Evolutionary conservation across 2,113 vertebrate genomes (phyloP).

Genomic region (Perca fluviatilis): DNA sequence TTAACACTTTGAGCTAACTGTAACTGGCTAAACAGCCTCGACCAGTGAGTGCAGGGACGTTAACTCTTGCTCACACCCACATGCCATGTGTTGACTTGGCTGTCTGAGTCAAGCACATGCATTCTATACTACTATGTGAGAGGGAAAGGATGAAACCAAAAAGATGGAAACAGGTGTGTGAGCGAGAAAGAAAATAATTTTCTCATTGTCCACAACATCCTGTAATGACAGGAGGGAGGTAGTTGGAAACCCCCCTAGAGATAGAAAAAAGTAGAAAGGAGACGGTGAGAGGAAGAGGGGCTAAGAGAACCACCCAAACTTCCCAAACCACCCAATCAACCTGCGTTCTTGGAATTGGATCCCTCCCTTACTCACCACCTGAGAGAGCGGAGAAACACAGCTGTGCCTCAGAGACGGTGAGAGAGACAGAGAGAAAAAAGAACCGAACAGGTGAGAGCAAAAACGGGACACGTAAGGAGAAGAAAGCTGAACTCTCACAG

Average conservation of each 20-base stretch:
- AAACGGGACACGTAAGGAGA: conserved; percentile 12
- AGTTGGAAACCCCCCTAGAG: conserved; percentile 19
- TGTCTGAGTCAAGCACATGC: conserved; percentile 53
- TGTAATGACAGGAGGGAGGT: conserved; percentile 11
- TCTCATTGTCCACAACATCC: conserved; percentile 11
- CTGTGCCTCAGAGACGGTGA: conserved; percentile 64
- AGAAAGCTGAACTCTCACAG: conserved; percentile 27
- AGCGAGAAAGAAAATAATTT: conserved; percentile 29
- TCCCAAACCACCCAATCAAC: conserved; percentile 80
- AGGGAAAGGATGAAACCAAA: not conserved
- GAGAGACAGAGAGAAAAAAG: conserved; percentile 23
- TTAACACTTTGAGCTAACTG: conserved; percentile 84
- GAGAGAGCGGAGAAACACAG: conserved; percentile 75
- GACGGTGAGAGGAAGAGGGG: conserved; percentile 16
- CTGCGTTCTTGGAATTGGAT: conserved; percentile 63
- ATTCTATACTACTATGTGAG: conserved; percentile 8
- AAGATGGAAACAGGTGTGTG: conserved; percentile 40
- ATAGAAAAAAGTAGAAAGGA: conserved; percentile 28
- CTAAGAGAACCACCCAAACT: conserved; percentile 75
- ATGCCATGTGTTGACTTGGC: conserved; percentile 55
- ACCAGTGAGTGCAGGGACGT: conserved; percentile 76
- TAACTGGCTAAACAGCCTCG: conserved; percentile 91
- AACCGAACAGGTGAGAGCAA: conserved; percentile 51
- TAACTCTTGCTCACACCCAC: conserved; percentile 63
- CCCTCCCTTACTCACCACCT: conserved; percentile 80